phyloP scores from a whole-genome alignment of 2,113 vertebrate genomes.

The Microcebus jonahi region DNA sequence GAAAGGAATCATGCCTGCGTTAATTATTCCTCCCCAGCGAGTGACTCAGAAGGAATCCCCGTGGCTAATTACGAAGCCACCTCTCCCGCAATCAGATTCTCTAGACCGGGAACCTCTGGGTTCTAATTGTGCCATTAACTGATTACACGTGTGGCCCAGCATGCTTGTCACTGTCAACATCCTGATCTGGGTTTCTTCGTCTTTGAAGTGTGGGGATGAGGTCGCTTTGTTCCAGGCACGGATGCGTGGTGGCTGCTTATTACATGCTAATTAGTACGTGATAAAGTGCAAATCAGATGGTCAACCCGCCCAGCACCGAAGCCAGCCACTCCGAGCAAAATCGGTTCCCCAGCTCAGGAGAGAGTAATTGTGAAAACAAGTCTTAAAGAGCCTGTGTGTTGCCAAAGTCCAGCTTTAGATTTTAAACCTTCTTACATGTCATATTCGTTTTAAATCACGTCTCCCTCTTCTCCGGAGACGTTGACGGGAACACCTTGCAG shows the following conservation, averaged over 20 bases:
- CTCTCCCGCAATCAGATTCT: background rate
- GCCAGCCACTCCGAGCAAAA: background rate
- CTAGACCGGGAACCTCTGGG: background rate
- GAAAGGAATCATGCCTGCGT: background rate
- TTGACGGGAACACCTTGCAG: too few species aligned
- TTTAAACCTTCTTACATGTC: background rate
- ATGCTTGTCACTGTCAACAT: background rate
- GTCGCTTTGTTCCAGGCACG: constrained; percentile 38
- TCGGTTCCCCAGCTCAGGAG: constrained; percentile 14
- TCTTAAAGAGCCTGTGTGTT: background rate
- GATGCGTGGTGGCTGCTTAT: constrained; percentile 37
- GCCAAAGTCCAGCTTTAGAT: background rate
- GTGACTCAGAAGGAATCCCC: background rate
- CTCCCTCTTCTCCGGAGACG: background rate
- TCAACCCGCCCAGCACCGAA: background rate
- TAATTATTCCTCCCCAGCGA: constrained; percentile 33
- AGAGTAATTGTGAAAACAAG: background rate
- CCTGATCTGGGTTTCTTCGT: constrained; percentile 58
- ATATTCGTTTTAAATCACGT: background rate
- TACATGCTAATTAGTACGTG: constrained; percentile 75
- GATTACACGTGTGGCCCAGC: background rate
- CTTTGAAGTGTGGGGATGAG: constrained; percentile 69
- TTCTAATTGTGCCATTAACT: constrained; percentile 41
- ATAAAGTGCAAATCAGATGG: constrained; percentile 71
- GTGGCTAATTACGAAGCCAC: background rate